Evolutionary conservation across 2,797 vertebrate species (phyloP), one percentile per base, ranked within the genome.

Genomic region (Fratercula arctica): DNA sequence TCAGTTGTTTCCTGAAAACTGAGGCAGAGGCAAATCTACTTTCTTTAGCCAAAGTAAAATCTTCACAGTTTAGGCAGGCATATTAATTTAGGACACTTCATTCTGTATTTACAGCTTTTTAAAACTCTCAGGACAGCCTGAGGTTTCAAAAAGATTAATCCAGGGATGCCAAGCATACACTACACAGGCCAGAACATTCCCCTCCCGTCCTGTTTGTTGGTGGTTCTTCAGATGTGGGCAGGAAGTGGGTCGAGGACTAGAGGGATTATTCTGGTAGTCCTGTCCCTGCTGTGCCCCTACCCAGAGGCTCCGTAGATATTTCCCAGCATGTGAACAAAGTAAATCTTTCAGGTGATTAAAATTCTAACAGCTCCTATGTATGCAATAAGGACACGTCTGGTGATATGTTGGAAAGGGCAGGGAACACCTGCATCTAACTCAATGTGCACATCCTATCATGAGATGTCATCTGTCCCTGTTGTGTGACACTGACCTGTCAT

Each of bases 201-300:
- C 23, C 26, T 87, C 20, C 84, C 1, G 0, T 76, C 51, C 46
- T 85, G 15, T 60, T 96, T 85, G 74, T 56, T 77, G 54, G 39
- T 95, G 77, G 51, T 93, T 95, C 84, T 87, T 94, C 60, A 94
- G 93, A 91, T 94, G 84, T 90, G 81, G 90, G 54, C 59, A 89
- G 93, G 80, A 96, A 92, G 45, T 53, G 74, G 70, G 77, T 87
- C 3, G 3, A 94, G 70, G 51, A 82, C 60, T 63, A n/a, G 70
- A 87, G 50, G 35, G 29, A 46, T 94, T 87, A 23, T 92, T 85
- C 70, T 90, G 39, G 57, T 70, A 67, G 17, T 86, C 24, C 45
- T 79, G 63, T 91, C 50, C 50, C 57, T 53, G 24, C 37, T 84
- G 3, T 54, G 28, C 31, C 87, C 51, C 48, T 93, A 43, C 54